Base-by-base conservation (phyloP, 1,140 invertebrate species). In the Orchestia grillus region DNA sequence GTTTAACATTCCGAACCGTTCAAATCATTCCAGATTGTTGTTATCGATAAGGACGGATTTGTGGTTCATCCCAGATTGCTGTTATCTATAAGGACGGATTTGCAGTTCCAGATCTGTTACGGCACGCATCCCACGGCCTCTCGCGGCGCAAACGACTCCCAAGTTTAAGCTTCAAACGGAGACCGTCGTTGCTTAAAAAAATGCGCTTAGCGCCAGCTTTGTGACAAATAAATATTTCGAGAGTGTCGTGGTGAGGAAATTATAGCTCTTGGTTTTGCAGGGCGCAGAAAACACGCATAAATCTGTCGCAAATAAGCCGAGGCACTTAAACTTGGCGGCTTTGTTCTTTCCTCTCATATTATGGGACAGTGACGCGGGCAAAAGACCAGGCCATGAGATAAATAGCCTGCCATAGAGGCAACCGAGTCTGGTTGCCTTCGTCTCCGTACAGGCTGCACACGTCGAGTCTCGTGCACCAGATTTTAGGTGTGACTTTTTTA, bases 221-320 rank as follows among this genome's bases (percentile, higher is more conserved):
- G 41, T 11, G 44, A 44, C 92, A 47, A 45, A 94, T 94, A 94
- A 94, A 94, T 94, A 94, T 94, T 94, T 94, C 44, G 36, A 40
- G 40, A n/a, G 43, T 40, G 43, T 47, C 43, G 40, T 47, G 44
- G 44, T 42, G 44, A 47, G 44, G 92, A 47, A 94, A 94, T 94
- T 45, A 44, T 44, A 45, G 43, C 92, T 28, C 92, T 40, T 45
- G 92, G 92, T 94, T 94, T 94, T 94, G 92, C 44, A 44, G 44
- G 36, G 92, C 43, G 44, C 92, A 45, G 92, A 94, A 92, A 94
- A 94, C 92, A 47, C 44, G 92, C 43, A 94, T 94, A 94, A 94
- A 45, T 94, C 92, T 47, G 92, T 94, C 92, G 43, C 44, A 94
- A 94, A 94, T 94, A 94, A 94, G 92, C 92, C 44, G 11, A 45